Evolutionary conservation across 1,140 invertebrate genomes (phyloP), one percentile per base, ranked within the genome.

Genomic region (Cotesia chilonis): DNA sequence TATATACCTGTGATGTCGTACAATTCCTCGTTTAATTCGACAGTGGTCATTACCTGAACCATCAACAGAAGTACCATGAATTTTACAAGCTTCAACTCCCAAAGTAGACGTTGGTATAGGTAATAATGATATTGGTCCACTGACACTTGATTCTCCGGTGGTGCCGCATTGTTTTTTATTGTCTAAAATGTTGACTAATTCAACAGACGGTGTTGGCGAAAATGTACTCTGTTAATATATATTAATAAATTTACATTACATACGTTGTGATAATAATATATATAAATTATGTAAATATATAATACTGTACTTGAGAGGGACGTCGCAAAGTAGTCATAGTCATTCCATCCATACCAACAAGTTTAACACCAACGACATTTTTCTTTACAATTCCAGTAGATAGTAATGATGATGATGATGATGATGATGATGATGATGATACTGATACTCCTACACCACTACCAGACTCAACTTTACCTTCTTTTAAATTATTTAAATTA

Each of bases 131-230:
- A 81, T 83, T 4, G 86, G 86, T 7, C 86, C 85, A 54, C 83
- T 80, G 51, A 81, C 81, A 67, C 85, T 86, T 52, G 84, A 84
- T 68, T 85, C 79, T 51, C 84, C 41, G 6, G 6, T 5, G 6
- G 6, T 5, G 1, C 38, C 38, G 2, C 41, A 6, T 41, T 41
- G 6, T 6, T 41, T 41, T 41, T 41, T 41, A 41, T 41, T 83
- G n/a, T 86, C 85, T 57, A 87, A 72, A n/a, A 86, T 86, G 38
- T 87, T 82, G 6, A 87, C 85, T 28, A 87, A 57, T 72, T 87
- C 85, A 4, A 87, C 85, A n/a, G 85, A 87, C 20, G 85, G 85
- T n/a, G 85, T 87, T 57, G 85, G 85, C 12, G 85, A 87, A 73
- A 87, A 87, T 51, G 85, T 85, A 54, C 85, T 83, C 84, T 14